Evolutionary conservation across 2,797 vertebrate species (phyloP), one percentile per base, ranked within the genome.

Genomic region (Rousettus madagascariensis): DNA sequence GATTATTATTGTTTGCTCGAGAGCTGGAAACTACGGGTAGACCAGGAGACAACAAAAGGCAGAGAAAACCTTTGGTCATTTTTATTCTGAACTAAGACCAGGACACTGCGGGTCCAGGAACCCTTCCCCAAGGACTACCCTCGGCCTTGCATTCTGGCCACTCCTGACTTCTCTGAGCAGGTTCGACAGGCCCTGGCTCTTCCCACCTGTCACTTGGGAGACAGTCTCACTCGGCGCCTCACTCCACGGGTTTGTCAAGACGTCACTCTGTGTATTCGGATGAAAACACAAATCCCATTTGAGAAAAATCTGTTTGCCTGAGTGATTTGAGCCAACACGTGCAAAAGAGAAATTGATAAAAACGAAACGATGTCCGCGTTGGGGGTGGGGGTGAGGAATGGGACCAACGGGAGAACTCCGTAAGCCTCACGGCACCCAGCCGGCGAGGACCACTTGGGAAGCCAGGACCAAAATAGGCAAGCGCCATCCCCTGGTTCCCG

Each of bases 381-480:
- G 2, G 11, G 38, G 26, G 9, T 28, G 36, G 4, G 20, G 19
- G 49, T 22, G 16, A 59, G 53, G 41, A 69, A 33, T 19, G 41
- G 78, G 22, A 72, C 22, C 11, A 53, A 38, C 17, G 33, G 38
- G 30, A 59, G 5, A 8, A 30, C 10, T 26, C 49, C 66, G 84
- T 3, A 20, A 36, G 15, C 65, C 26, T 53, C 11, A 4, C 59
- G 26, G 66, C 12, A 1, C 49, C 68, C 78, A 71, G 86, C 93
- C 91, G 36, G 63, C 65, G 63, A 33, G 38, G 78, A 36, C 51
- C 53, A 13, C 51, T 8, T 0, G 72, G 49, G 20, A 26, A 91
- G 36, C 75, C 90, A 86, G 72, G 66, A 66, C 93, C 43, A 66
- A 95, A 97, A 95, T 85, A 94, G 95, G 82, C 80, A 6, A 53